Evolutionary conservation across 1,140 invertebrate genomes (phyloP).

Genomic region (Pseudomyrmex pallidus): DNA sequence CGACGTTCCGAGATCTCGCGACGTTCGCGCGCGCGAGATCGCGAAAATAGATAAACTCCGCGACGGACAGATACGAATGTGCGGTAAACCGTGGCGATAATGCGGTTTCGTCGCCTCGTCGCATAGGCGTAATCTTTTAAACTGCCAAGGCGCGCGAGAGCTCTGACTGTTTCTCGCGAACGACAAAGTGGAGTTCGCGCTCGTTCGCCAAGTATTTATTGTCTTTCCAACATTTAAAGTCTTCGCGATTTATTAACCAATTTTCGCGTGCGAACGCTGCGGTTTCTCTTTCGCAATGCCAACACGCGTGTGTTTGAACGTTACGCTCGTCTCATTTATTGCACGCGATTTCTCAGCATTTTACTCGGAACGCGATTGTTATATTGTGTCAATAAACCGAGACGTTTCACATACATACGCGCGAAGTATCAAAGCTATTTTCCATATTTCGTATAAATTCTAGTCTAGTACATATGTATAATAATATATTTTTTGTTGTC

Average conservation of each 20-base stretch:
- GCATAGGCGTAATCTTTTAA: constrained; percentile 32
- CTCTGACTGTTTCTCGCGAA: neutral
- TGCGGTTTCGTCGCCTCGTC: constrained; percentile 35
- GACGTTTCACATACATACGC: neutral
- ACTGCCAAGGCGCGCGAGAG: constrained; percentile 18
- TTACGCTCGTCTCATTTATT: no score
- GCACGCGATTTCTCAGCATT: no score
- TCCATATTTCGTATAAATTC: neutral
- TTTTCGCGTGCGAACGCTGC: constrained; percentile 31
- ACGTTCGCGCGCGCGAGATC: neutral
- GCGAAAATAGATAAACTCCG: constrained; percentile 36
- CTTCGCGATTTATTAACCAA: constrained; percentile 44
- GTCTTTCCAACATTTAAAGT: constrained; percentile 27
- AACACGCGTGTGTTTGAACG: neutral
- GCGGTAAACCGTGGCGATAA: constrained; percentile 39
- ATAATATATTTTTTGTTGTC: constrained; percentile 1
- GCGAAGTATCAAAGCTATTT: neutral
- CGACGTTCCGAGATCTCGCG: neutral
- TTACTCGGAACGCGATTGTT: no score
- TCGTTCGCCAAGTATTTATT: constrained; percentile 21
- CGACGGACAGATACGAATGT: constrained; percentile 34
- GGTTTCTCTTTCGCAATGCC: constrained; percentile 5
- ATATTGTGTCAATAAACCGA: no score
- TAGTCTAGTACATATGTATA: constrained; percentile 1
- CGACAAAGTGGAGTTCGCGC: constrained; percentile 3